Base-by-base conservation (phyloP, 2,113 vertebrate genomes). In the Chelonoidis abingdonii region DNA sequence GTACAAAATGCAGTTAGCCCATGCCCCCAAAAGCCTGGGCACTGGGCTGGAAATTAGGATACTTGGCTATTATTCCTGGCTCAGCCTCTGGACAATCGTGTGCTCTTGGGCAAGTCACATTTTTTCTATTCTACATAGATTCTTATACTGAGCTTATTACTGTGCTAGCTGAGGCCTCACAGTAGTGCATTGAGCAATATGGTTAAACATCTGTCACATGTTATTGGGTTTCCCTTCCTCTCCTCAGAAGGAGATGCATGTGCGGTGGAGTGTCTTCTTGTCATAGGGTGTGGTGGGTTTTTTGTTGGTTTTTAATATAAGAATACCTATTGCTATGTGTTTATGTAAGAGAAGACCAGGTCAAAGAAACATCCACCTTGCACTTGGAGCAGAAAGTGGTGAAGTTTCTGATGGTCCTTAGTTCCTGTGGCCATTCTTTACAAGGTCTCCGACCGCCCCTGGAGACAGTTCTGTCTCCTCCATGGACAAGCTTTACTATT, bases 231-330 rank as follows among this genome's bases (percentile, higher is more conserved):
- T 65, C 31, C 62, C 62, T 35, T n/a, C 62, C 14, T n/a, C 31
- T 19, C 35, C 31, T 8, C 62, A 19, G 35, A 10, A 35, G 62
- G 17, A 5, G 35, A 69, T 7, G 62, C 4, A 4, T 69, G 35
- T 69, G 62, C 35, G 10, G 35, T 8, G 29, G 8, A 19, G 17
- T n/a, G 35, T n/a, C 62, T n/a, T n/a, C 17, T 19, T n/a, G 35
- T 1, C 4, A 35, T 19, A 19, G 17, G 35, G 16, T 1, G 8
- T 31, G 16, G 35, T 65, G 31, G 14, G 35, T 8, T n/a, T n/a
- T 69, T 19, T 35, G 31, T n/a, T 62, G 19, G 16, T 8, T 17
- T 69, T n/a, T n/a, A 19, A 69, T n/a, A 5, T n/a, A 69, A n/a
- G 17, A 69, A n/a, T 69, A 17, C 17, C 35, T 10, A 17, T n/a